Conservation (phyloP, 2,888 invertebrate species). For the Cotesia congregata region DNA sequence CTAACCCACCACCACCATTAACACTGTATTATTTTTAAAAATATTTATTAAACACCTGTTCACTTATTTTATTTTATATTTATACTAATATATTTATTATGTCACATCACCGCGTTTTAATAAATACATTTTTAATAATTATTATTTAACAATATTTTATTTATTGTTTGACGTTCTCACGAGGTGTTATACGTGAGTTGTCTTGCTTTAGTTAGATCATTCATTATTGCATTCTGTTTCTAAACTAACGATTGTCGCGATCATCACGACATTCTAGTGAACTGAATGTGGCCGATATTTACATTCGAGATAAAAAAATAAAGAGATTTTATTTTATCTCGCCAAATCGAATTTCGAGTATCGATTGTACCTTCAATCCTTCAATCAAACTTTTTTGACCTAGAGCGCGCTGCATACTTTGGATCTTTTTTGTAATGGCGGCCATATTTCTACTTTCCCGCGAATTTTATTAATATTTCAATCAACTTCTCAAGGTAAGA, state of each 20-base stretch:
- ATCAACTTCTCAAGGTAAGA: background rate
- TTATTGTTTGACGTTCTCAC: constrained; percentile 39
- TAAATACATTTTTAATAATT: constrained; percentile 33
- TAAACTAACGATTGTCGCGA: constrained; percentile 43
- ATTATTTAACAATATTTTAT: constrained; percentile 3
- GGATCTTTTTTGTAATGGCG: background rate
- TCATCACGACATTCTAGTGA: constrained; percentile 9
- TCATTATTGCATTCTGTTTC: constrained; percentile 60
- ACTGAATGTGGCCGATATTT: constrained; percentile 8
- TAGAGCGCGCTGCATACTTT: background rate
- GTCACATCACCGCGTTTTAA: constrained; percentile 39
- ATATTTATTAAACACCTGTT: constrained; percentile 16
- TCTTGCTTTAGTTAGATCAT: constrained; percentile 53
- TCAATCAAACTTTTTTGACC: background rate
- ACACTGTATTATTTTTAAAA: constrained; percentile 17
- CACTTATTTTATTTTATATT: constrained; percentile 51
- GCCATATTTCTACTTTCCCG: background rate
- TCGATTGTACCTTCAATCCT: background rate
- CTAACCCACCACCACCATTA: background rate
- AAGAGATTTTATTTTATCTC: background rate
- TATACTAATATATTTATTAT: constrained; percentile 29
- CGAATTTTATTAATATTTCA: background rate
- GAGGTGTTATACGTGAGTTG: constrained; percentile 53
- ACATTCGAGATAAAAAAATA: constrained; percentile 2
- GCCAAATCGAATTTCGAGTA: background rate